Base-by-base conservation (phyloP, 2,113 vertebrate species). In the Leuciscus idus region DNA sequence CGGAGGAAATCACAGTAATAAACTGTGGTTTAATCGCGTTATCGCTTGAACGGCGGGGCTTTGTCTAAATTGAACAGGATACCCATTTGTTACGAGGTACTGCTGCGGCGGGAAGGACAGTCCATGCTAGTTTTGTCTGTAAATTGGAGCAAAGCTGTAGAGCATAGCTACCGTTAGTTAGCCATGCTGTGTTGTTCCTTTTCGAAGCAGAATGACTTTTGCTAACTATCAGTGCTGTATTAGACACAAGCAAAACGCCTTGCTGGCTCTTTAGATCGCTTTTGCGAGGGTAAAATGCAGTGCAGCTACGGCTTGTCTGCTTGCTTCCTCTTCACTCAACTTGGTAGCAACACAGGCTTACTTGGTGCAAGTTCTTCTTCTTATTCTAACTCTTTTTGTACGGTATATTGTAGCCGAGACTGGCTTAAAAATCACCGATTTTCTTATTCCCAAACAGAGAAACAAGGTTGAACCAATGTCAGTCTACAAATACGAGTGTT, bases 81-180 rank as follows among this genome's bases (percentile, higher is more conserved):
- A 52, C 61, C 23, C 19, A 12, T 66, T 19, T 87, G 50, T 55
- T 28, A 64, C 6, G 86, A 81, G 85, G 84, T 86, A 78, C 68
- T 73, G 70, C 84, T 77, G 82, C 66, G 88, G 39, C 50, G 80
- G 86, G 33, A 85, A 88, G 89, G 91, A 89, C 70, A 52, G 84
- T 64, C 66, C 57, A 68, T 46, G 57, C 62, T 76, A 86, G 83
- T 88, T 87, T 85, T 80, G 85, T 75, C 66, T 61, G 85, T n/a
- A 43, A 52, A 86, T 30, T 68, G 52, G 85, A 72, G 61, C 76
- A 73, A 48, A 86, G 83, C 83, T 59, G 64, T 73, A 81, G 68
- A 80, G 88, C 81, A 66, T 68, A 85, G 88, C 86, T 76, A 84
- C 85, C 76, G 85, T 89, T 89, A 89, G 88, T 86, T 87, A 85